Conservation (phyloP, 2,797 vertebrate genomes). For the Macropus fuliginosus region DNA sequence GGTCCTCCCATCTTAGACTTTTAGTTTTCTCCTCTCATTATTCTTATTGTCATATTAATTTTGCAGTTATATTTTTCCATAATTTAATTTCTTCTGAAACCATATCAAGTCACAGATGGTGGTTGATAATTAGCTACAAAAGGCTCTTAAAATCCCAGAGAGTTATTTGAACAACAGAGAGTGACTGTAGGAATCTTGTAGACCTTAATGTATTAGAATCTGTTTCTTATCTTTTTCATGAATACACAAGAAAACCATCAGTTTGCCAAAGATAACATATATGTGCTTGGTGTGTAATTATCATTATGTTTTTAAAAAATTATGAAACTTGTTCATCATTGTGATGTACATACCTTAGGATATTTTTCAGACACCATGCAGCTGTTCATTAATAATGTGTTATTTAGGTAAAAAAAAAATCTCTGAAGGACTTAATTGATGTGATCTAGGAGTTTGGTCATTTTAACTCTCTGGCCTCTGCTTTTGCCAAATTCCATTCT, state of each 20-base stretch:
- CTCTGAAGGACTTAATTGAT: conserved; percentile 62
- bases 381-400: conserved; percentile 66
- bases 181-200: conserved; percentile 59
- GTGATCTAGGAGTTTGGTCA: conserved; percentile 53
- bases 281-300: conserved; percentile 69
- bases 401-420: conserved; percentile 61
- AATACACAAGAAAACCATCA: conserved; percentile 68
- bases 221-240: conserved; percentile 75
- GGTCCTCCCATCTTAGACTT: not conserved
- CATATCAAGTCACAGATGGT: conserved; percentile 28
- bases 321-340: conserved; percentile 65
- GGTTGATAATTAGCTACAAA: conserved; percentile 62
- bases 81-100: not conserved
- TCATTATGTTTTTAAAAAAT: conserved; percentile 67
- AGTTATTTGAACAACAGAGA: conserved; percentile 59
- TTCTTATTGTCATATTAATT: conserved; percentile 48
- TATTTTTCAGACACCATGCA: conserved; percentile 47
- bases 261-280: conserved; percentile 70
- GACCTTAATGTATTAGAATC: conserved; percentile 64
- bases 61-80: conserved; percentile 18
- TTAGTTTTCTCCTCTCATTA: conserved; percentile 13
- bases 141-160: conserved; percentile 45
- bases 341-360: conserved; percentile 58
- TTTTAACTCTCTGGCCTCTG: conserved; percentile 45
- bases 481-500: conserved; percentile 61